These are phyloP conservation scores for Camponotus floridanus DNA, from an alignment of 1,140 invertebrate genomes.

Conservation along the genomic window DNA sequence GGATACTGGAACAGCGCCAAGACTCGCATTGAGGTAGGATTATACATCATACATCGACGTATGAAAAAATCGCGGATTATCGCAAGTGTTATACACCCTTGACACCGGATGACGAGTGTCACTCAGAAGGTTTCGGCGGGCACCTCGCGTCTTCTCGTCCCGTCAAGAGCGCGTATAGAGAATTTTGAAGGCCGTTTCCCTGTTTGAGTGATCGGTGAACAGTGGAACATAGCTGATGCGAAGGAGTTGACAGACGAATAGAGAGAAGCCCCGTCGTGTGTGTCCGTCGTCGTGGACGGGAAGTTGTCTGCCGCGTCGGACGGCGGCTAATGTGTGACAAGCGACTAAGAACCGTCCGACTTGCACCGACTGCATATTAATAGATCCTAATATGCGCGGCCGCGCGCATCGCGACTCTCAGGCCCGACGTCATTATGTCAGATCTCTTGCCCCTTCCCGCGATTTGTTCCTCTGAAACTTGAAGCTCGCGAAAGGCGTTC, in stretches of 20 bases:
- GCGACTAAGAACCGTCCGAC: conserved; percentile 81
- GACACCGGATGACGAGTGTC: not conserved
- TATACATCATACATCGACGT: conserved; percentile 24
- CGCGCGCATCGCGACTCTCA: conserved; percentile 60
- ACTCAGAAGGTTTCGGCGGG: not conserved
- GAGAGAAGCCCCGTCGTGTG: conserved; percentile 63
- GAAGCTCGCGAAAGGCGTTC: conserved; percentile 34
- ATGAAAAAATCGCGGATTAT: conserved; percentile 14
- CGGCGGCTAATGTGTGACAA: conserved; percentile 80
- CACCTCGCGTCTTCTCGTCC: not conserved
- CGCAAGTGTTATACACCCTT: not conserved
- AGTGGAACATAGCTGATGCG: conserved; percentile 43
- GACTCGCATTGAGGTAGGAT: conserved; percentile 29
- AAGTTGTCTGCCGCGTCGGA: conserved; percentile 60
- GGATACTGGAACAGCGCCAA: conserved; percentile 46
- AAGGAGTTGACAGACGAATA: conserved; percentile 75
- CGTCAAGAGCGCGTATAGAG: not conserved
- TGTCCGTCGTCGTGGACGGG: conserved; percentile 57
- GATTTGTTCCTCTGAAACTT: conserved; percentile 70
- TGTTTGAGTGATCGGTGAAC: conserved; percentile 1
- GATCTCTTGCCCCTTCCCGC: not conserved
- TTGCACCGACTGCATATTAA: conserved; percentile 81
- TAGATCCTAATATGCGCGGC: conserved; percentile 80
- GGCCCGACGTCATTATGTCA: conserved; percentile 72
- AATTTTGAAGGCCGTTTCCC: conserved; percentile 49